These are phyloP conservation scores for Equus quagga DNA, from an alignment of 2,113 vertebrate species.

Conservation along the genomic window DNA sequence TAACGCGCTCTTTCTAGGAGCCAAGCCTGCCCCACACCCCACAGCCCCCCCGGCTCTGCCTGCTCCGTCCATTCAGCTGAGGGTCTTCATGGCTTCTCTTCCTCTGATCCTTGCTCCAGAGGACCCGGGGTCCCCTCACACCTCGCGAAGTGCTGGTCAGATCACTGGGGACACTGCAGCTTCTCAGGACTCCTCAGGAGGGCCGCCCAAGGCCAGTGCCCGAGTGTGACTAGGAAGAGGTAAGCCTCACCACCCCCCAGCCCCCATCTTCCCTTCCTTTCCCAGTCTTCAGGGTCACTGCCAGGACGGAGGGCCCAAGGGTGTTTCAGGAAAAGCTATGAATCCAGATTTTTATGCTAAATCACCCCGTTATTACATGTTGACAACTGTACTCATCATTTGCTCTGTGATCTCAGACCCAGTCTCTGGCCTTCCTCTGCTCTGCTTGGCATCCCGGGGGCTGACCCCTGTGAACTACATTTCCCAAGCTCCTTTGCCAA, in stretches of 20 bases:
- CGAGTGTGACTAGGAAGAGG: background rate
- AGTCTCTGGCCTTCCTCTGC: background rate
- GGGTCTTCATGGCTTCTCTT: background rate
- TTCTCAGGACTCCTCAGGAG: background rate
- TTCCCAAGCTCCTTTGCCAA: conserved; percentile 55
- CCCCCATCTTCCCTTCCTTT: background rate
- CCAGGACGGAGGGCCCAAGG: background rate
- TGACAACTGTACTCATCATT: background rate
- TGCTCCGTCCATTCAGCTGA: background rate
- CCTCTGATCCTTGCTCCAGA: background rate
- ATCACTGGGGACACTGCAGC: background rate
- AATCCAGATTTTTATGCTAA: conserved; percentile 15
- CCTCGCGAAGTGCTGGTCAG: background rate
- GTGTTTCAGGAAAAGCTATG: conserved; percentile 3
- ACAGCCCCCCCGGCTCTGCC: no score
- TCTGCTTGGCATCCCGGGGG: background rate
- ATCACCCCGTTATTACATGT: background rate
- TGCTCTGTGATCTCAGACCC: background rate
- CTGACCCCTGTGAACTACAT: background rate
- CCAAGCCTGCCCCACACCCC: no score
- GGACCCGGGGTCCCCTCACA: background rate
- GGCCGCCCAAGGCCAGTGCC: background rate
- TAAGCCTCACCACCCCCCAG: background rate
- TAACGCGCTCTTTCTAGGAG: background rate
- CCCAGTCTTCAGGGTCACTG: background rate